A percentile compares a stretch with the other conserved stretches of the same genome.
These are phyloP conservation scores for Conus canariensis DNA, from an alignment of 2,888 invertebrate genomes.

Conservation along the genomic window DNA sequence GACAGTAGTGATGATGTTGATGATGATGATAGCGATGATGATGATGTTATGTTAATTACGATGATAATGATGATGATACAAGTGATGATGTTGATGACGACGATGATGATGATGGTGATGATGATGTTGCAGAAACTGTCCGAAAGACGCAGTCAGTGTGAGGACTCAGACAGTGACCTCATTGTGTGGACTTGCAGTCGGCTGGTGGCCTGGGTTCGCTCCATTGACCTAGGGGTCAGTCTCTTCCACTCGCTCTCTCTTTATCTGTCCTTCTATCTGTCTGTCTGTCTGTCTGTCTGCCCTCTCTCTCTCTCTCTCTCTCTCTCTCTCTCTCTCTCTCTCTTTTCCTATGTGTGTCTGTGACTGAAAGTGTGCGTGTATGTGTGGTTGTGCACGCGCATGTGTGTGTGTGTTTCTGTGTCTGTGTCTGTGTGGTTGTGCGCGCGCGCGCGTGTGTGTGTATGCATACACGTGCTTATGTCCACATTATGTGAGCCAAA, in stretches of 20 bases:
- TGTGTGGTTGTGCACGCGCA: background rate
- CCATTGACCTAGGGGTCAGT: slow-evolving; percentile 89
- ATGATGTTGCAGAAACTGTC: slow-evolving; percentile 85
- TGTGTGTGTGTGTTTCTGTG: background rate
- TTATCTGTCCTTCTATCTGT: background rate
- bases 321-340: background rate
- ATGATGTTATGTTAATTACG: background rate
- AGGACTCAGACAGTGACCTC: slow-evolving; percentile 92
- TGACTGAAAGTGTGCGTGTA: background rate
- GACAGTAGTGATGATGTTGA: too few relatives aligned
- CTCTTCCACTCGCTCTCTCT: background rate
- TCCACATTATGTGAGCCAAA: background rate
- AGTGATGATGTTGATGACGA: background rate
- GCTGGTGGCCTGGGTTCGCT: slow-evolving; percentile 95
- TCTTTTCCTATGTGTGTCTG: background rate
- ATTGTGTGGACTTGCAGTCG: slow-evolving; percentile 97
- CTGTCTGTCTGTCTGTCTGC: background rate
- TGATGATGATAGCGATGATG: too few relatives aligned
- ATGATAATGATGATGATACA: background rate
- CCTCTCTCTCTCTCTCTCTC: background rate
- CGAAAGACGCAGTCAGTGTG: slow-evolving; percentile 92
- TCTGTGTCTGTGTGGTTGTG: background rate
- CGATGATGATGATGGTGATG: background rate
- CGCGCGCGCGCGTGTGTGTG: background rate
- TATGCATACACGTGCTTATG: background rate